A percentile compares a stretch with the other conserved stretches of the same genome.
Conservation (phyloP, 2,797 vertebrate species). For the Taeniopygia guttata region DNA sequence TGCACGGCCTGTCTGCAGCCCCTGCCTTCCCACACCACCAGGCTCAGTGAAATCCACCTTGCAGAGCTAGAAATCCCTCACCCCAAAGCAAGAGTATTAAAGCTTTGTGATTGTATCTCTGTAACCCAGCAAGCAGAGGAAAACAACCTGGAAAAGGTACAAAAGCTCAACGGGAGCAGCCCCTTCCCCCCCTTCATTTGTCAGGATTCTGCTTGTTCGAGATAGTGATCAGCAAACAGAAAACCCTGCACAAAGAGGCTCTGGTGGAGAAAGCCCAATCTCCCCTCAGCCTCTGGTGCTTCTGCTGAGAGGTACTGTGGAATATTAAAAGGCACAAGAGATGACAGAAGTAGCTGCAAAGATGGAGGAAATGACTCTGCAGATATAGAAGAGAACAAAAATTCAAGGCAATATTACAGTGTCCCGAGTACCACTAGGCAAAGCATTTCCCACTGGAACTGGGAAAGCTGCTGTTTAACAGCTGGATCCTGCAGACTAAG, state of each 20-base stretch:
- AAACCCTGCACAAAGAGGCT: background rate
- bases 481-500: background rate
- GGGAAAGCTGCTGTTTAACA: background rate
- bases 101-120: background rate
- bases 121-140: background rate
- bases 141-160: background rate
- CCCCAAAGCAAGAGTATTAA: conserved; percentile 1
- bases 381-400: background rate
- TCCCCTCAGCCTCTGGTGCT: background rate
- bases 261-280: background rate
- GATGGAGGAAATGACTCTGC: background rate
- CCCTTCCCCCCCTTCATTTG: background rate
- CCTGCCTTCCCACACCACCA: background rate
- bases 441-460: background rate
- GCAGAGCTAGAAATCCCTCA: background rate
- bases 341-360: background rate
- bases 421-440: fast-evolving
- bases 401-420: background rate
- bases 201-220: background rate
- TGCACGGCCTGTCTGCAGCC: background rate
- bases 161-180: background rate
- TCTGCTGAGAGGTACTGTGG: background rate
- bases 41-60: background rate
- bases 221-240: conserved; percentile 7
- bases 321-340: background rate